A percentile compares a stretch with the other conserved stretches of the same genome.
Evolutionary conservation across 2,888 invertebrate genomes (phyloP).

Genomic region (Leptodirus hochenwartii): DNA sequence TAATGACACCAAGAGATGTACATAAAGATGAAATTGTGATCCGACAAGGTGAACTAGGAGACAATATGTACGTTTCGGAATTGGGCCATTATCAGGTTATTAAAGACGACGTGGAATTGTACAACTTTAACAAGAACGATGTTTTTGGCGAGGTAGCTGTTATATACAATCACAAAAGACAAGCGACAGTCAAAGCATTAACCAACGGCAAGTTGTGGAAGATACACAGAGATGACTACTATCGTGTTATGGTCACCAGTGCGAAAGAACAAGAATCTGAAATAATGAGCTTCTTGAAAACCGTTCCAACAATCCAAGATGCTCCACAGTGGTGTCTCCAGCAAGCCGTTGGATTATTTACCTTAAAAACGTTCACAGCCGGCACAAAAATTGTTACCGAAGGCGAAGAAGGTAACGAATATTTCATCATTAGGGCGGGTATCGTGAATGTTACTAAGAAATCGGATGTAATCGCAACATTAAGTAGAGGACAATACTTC

Average conservation of each 20-base stretch:
- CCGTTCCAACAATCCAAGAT: conserved; percentile 61
- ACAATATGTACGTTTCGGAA: conserved; percentile 73
- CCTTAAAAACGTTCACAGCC: conserved; percentile 69
- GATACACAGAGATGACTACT: conserved; percentile 68
- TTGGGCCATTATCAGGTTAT: conserved; percentile 75
- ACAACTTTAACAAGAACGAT: conserved; percentile 62
- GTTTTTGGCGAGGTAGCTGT: conserved; percentile 88
- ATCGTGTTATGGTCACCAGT: conserved; percentile 74
- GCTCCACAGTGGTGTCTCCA: conserved; percentile 49
- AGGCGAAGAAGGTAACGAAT: conserved; percentile 75
- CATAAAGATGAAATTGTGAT: conserved; percentile 19
- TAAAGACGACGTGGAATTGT: conserved; percentile 57
- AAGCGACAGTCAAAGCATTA: conserved; percentile 71
- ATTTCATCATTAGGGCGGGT: conserved; percentile 78
- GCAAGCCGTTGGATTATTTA: conserved; percentile 73
- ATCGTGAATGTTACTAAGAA: conserved; percentile 52
- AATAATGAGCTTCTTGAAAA: conserved; percentile 65
- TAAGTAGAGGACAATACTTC: conserved; percentile 68
- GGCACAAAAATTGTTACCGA: conserved; percentile 66
- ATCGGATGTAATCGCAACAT: conserved; percentile 42
- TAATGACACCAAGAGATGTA: conserved; percentile 21
- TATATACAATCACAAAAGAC: conserved; percentile 80
- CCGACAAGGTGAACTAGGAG: conserved; percentile 32
- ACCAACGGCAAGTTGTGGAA: conserved; percentile 72
- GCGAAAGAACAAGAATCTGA: conserved; percentile 72